Evolutionary conservation across 2,113 vertebrate genomes (phyloP).

Genomic region (Nematolebias whitei): DNA sequence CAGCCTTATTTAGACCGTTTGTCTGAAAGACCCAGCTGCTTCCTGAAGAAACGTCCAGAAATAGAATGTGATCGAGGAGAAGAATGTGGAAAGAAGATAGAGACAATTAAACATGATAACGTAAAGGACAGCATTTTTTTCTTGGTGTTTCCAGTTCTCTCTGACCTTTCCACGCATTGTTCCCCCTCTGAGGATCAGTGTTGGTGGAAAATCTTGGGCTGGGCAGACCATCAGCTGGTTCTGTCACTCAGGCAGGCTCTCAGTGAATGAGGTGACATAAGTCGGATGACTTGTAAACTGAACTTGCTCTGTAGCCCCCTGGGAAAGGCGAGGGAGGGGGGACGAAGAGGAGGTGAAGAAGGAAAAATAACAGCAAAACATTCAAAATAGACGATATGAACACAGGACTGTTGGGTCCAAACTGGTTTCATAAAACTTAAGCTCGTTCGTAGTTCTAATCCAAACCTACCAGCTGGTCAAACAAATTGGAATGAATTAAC

Average conservation of each 20-base stretch:
- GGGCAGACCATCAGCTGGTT: slow-evolving; percentile 58
- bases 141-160: not conserved
- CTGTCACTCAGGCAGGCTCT: slow-evolving; percentile 63
- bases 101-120: not conserved
- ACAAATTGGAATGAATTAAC: no score
- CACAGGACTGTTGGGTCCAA: not conserved
- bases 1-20: slow-evolving; percentile 80
- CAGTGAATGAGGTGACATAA: slow-evolving; percentile 50
- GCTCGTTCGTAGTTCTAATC: no score
- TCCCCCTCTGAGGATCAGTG: slow-evolving; percentile 1
- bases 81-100: slow-evolving; percentile 2
- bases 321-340: slow-evolving; percentile 10
- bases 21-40: slow-evolving; percentile 52
- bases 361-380: slow-evolving; percentile 36
- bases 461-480: no score
- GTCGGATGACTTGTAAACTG: slow-evolving; percentile 18
- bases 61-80: no score
- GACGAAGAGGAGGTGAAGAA: slow-evolving; percentile 25
- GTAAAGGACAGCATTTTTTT: not conserved
- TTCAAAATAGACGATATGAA: not conserved
- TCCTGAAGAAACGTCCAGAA: slow-evolving; percentile 84
- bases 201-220: not conserved
- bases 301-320: not conserved
- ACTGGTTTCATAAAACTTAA: not conserved
- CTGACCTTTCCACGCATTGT: not conserved